Base-by-base conservation (phyloP, 1,140 invertebrate genomes). In the Heliothis virescens region DNA sequence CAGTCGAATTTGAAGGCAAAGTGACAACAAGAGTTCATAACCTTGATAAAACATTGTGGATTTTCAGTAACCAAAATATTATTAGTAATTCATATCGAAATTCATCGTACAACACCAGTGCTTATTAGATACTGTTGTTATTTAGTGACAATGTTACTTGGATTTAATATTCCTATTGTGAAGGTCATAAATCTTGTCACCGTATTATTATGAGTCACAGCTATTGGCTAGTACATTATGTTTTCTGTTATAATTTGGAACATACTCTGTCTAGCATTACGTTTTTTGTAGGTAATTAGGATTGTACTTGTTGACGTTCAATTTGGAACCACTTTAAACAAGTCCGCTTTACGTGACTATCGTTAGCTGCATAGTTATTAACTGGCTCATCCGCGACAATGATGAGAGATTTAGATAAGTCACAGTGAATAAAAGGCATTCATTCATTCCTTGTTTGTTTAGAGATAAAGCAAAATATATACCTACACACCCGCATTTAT, bases 401-500 rank as follows among this genome's bases (percentile, higher is more conserved):
- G 18, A 29, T 75, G 72, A 29, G 41, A 50, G 29, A 62, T 47
- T 62, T 60, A 59, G 55, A 72, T 72, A 72, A 72, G 5, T 57
- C 29, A 21, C 41, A 47, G 41, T 50, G 48, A 65, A 65, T 65
- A 63, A 65, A 77, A 47, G 60, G 50, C 21, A 77, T 77, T 75
- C 41, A 34, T 77, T 77, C 60, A 65, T 77, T 62, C 18, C 18
- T 77, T 77, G 47, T 53, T 77, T 50, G 74, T 65, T 77, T 65
- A 77, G 74, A 77, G 59, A 65, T 41, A 29, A 15, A 77, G 26
- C 18, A 53, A 29, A 29, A 52, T 52, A 53, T 62, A 53, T 76
- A n/a, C n/a, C n/a, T n/a, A 18, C 47, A 87, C 82, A 84, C 82
- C 73, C 71, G 80, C 81, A 85, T 86, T 84, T 77, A 80, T 80